Conservation (phyloP, 2,797 vertebrate species). For the Triplophysa yarkandensis region DNA sequence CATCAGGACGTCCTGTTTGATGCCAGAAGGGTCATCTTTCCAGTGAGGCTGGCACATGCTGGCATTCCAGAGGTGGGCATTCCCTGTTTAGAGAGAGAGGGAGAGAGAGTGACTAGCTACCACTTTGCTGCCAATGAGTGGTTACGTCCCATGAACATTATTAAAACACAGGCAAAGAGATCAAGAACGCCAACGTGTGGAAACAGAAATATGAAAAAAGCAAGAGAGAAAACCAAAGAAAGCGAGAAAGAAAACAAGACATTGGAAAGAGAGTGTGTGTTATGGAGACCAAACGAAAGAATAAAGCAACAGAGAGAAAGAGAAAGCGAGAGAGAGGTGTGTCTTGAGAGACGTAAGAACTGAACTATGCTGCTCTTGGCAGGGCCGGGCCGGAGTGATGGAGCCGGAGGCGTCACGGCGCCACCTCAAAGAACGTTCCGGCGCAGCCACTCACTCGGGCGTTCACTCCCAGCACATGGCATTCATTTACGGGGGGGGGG, state of each 20-base stretch:
- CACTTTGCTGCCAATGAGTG: conserved; percentile 20
- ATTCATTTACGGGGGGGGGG: conserved; percentile 80
- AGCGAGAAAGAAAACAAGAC: conserved; percentile 13
- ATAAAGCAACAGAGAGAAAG: conserved; percentile 14
- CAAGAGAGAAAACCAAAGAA: conserved; percentile 11
- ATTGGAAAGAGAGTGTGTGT: conserved; percentile 27
- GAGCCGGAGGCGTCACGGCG: conserved; percentile 82
- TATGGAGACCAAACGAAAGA: conserved; percentile 14
- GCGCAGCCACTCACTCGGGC: conserved; percentile 69
- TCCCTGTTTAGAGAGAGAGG: conserved; percentile 33
- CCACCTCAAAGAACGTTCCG: conserved; percentile 83
- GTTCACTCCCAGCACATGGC: conserved; percentile 84
- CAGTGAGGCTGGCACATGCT: conserved; percentile 36
- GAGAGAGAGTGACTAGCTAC: background rate
- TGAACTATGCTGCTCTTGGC: conserved; percentile 86
- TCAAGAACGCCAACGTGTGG: conserved; percentile 15
- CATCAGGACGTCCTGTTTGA: conserved; percentile 25
- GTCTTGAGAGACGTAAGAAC: conserved; percentile 80
- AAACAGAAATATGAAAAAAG: conserved; percentile 14
- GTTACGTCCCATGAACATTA: conserved; percentile 45
- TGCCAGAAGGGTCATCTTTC: conserved; percentile 18
- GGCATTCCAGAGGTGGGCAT: conserved; percentile 43
- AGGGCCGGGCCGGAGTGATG: conserved; percentile 74
- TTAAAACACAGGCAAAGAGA: conserved; percentile 34
- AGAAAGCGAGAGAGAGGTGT: conserved; percentile 71